Evolutionary conservation across 1,140 invertebrate species (phyloP).

Genomic region (Calephelis virginiensis): DNA sequence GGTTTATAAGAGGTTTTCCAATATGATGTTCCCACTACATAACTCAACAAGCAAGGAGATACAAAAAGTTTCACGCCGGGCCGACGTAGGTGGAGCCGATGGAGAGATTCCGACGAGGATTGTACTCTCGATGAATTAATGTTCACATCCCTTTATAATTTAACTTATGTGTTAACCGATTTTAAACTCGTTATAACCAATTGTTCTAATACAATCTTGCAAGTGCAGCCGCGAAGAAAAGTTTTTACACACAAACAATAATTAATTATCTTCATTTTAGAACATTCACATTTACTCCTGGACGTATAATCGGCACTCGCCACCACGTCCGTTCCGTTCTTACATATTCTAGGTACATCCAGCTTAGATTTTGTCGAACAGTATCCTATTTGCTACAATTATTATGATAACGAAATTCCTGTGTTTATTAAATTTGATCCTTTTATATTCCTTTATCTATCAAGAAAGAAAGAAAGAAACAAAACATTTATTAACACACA

Average conservation of each 20-base stretch:
- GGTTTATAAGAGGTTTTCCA: slow-evolving; percentile 15
- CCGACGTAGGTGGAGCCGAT: slow-evolving; percentile 32
- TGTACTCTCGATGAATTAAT: slow-evolving; percentile 29
- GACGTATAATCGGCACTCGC: no score
- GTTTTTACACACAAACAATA: not conserved
- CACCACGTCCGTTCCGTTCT: no score
- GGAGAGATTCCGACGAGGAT: slow-evolving; percentile 27
- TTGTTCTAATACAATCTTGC: slow-evolving; percentile 14
- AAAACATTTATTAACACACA: no score
- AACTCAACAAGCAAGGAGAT: slow-evolving; percentile 33
- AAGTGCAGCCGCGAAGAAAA: not conserved
- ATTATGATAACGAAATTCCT: no score
- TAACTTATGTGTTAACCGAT: slow-evolving; percentile 29
- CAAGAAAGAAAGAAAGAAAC: no score
- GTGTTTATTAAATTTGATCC: no score
- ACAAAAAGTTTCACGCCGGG: slow-evolving; percentile 29
- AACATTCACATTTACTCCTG: no score
- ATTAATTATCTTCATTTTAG: not conserved
- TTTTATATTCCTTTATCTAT: no score
- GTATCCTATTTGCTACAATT: no score
- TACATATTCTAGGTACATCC: no score
- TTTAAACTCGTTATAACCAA: slow-evolving; percentile 21
- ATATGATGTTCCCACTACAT: slow-evolving; percentile 36
- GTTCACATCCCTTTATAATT: slow-evolving; percentile 28
- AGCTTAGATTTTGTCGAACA: no score